A percentile compares a stretch with the other conserved stretches of the same genome.
Conservation (phyloP, 2,888 invertebrate species). For the Noctua pronuba region DNA sequence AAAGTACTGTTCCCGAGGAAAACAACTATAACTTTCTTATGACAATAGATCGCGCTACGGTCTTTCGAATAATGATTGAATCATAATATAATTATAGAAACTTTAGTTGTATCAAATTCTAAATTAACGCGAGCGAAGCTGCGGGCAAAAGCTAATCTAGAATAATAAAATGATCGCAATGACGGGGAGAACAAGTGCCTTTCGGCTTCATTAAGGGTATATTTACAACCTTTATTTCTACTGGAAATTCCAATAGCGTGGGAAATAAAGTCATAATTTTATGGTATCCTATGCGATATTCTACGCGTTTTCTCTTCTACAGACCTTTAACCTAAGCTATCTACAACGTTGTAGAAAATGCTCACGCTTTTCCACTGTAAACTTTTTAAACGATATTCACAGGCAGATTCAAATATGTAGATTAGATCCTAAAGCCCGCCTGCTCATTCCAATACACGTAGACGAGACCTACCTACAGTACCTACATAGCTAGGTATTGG, state of each 20-base stretch:
- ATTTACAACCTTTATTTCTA: neutral
- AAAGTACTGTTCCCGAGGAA: too few relatives aligned
- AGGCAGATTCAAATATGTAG: conserved; percentile 56
- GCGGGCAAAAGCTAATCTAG: too few relatives aligned
- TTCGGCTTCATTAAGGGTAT: too few relatives aligned
- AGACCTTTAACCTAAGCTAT: neutral
- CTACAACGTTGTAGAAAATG: conserved; percentile 5
- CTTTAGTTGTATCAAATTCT: too few relatives aligned
- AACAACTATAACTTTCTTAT: too few relatives aligned
- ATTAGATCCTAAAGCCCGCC: conserved; percentile 54
- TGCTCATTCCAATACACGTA: conserved; percentile 50
- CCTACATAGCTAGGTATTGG: conserved; percentile 2
- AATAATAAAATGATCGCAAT: too few relatives aligned
- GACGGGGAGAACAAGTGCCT: too few relatives aligned
- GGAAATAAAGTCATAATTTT: neutral
- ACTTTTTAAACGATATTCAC: conserved; percentile 48
- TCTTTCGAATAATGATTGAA: too few relatives aligned
- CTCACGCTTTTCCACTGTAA: conserved; percentile 25
- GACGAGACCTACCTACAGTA: conserved; percentile 5
- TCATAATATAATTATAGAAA: too few relatives aligned
- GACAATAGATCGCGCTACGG: too few relatives aligned
- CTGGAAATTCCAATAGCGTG: neutral
- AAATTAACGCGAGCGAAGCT: too few relatives aligned
- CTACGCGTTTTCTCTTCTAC: neutral
- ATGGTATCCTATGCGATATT: neutral